These are phyloP conservation scores for Zaprionus bogoriensis DNA, from an alignment of 2,888 invertebrate genomes.

Conservation along the genomic window DNA sequence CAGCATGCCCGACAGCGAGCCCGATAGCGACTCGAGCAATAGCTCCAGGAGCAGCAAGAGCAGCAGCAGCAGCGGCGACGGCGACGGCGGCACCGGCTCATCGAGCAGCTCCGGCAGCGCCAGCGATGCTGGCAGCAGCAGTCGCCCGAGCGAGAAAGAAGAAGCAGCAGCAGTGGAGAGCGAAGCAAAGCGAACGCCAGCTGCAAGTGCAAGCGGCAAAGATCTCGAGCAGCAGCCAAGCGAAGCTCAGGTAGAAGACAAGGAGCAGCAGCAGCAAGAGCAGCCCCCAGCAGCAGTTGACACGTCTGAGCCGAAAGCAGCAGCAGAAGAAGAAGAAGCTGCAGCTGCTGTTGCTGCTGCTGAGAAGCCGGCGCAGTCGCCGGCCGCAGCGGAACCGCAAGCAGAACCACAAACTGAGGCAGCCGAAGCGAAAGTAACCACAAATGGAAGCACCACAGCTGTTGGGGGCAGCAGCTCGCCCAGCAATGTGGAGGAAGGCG, in stretches of 20 bases:
- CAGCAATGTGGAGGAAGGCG: constrained; percentile 56
- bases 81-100: constrained; percentile 15
- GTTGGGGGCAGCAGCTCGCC: constrained; percentile 2
- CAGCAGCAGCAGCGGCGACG: constrained; percentile 39
- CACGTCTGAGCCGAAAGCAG: constrained; percentile 43
- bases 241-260: constrained; percentile 11
- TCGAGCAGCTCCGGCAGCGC: constrained; percentile 43
- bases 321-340: constrained; percentile 9
- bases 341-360: background rate
- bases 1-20: constrained; percentile 68
- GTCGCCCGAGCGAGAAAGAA: constrained; percentile 27
- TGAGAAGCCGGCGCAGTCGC: constrained; percentile 1
- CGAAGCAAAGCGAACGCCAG: background rate
- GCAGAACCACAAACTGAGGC: background rate
- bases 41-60: constrained; percentile 50
- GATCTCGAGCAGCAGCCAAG: constrained; percentile 9
- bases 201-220: background rate
- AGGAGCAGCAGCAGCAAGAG: background rate
- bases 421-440: constrained; percentile 16
- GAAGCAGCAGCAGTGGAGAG: constrained; percentile 17
- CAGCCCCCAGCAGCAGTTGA: constrained; percentile 23
- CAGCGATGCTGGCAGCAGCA: constrained; percentile 36
- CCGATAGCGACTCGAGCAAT: constrained; percentile 63
- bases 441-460: constrained; percentile 24
- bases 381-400: background rate